Percentiles rank a stretch among this genome's conserved stretches.
These are phyloP conservation scores for Neodiprion lecontei DNA, from an alignment of 1,140 invertebrate species.

Conservation along the genomic window DNA sequence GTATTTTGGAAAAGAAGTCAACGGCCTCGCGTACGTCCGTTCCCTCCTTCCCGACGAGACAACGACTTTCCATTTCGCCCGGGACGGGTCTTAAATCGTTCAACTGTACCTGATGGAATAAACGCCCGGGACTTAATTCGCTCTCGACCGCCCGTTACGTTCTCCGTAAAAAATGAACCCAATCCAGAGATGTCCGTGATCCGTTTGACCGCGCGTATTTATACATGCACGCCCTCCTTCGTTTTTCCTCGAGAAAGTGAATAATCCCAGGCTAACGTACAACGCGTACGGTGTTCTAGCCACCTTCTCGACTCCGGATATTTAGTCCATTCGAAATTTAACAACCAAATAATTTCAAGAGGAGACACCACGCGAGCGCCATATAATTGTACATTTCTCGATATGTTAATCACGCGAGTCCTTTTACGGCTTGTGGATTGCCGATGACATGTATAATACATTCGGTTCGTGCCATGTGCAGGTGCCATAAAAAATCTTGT, in stretches of 20 bases:
- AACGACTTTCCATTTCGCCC: conserved; percentile 4
- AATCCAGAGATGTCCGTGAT: too few relatives aligned
- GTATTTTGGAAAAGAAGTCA: not conserved
- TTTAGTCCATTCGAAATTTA: not conserved
- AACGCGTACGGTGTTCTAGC: too few relatives aligned
- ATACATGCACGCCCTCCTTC: too few relatives aligned
- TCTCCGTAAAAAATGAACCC: not conserved
- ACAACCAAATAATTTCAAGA: not conserved
- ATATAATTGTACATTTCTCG: conserved; percentile 5
- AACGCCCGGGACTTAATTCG: not conserved
- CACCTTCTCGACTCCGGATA: too few relatives aligned
- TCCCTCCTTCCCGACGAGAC: not conserved
- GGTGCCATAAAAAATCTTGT: not conserved
- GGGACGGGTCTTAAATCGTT: not conserved
- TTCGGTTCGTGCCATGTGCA: not conserved
- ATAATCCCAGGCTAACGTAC: too few relatives aligned
- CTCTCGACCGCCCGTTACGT: conserved; percentile 1
- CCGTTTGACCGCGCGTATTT: too few relatives aligned
- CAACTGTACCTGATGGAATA: not conserved
- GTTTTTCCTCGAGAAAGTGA: too few relatives aligned
- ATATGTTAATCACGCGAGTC: not conserved
- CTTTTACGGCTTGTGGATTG: not conserved
- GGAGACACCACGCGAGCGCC: not conserved
- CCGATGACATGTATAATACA: not conserved
- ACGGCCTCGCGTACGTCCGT: not conserved